These are phyloP conservation scores for Hofmannophila pseudospretella DNA, from an alignment of 2,888 invertebrate genomes.

Conservation along the genomic window DNA sequence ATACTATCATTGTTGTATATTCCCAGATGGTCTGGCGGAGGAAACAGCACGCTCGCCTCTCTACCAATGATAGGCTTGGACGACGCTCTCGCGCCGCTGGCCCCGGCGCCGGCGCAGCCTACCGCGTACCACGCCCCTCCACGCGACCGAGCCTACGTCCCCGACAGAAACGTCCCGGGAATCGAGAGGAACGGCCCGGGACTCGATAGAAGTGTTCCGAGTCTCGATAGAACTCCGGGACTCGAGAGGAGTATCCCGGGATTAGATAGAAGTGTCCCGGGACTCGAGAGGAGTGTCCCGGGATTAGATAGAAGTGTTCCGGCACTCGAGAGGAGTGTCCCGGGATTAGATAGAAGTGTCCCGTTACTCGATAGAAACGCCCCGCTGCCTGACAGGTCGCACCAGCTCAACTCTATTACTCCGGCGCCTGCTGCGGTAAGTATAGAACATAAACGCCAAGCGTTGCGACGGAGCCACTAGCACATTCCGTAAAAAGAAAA, in stretches of 20 bases:
- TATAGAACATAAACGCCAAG: too few relatives aligned
- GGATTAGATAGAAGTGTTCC: too few relatives aligned
- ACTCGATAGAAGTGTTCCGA: conserved; percentile 12
- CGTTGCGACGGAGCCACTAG: too few relatives aligned
- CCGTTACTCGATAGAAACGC: conserved; percentile 12
- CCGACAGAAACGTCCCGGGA: too few relatives aligned
- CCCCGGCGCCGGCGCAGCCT: conserved; percentile 12
- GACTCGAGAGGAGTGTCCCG: conserved; percentile 12
- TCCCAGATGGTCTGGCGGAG: conserved; percentile 80
- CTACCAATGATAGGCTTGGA: conserved; percentile 86
- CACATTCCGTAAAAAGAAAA: too few relatives aligned
- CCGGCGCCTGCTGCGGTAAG: conserved; percentile 10
- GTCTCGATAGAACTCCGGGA: conserved; percentile 8
- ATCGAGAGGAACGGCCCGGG: neutral
- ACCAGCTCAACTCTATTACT: conserved; percentile 10
- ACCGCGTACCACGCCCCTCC: neutral
- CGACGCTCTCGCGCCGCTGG: conserved; percentile 48
- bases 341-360: conserved; percentile 9
- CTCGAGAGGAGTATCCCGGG: conserved; percentile 11
- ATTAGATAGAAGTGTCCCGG: conserved; percentile 13
- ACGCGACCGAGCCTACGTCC: neutral
- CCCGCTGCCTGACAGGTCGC: conserved; percentile 8
- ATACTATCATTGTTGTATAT: neutral
- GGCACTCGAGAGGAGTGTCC: too few relatives aligned
- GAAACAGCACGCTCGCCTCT: conserved; percentile 84